These are phyloP conservation scores for Spongilla lacustris DNA, from an alignment of 37 sponge, comb jelly and placozoan species.

Conservation along the genomic window DNA sequence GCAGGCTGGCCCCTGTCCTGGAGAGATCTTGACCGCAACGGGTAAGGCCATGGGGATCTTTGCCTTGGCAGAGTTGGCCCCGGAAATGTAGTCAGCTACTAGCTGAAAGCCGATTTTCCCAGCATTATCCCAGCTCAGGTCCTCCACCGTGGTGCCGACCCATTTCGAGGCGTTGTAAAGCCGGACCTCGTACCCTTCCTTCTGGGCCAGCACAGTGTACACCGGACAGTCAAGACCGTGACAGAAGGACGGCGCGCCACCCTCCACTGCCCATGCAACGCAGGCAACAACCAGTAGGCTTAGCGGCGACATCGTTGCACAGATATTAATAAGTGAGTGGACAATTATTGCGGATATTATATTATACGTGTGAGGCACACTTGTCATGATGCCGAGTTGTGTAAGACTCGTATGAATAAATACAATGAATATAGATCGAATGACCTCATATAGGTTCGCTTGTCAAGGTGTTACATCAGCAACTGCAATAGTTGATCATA, in stretches of 20 bases:
- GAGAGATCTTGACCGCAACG: slow-evolving; percentile 24
- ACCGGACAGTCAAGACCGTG: background rate
- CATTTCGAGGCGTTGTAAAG: slow-evolving; percentile 30
- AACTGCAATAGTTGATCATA: no score
- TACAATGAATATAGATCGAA: no score
- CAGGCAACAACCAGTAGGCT: background rate
- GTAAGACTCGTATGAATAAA: background rate
- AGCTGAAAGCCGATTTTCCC: slow-evolving; percentile 1
- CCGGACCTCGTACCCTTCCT: slow-evolving; percentile 14
- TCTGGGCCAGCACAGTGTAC: background rate
- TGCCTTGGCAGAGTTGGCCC: slow-evolving; percentile 14
- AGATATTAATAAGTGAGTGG: no score
- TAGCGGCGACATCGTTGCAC: background rate
- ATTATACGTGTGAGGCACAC: background rate
- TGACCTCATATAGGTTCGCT: no score
- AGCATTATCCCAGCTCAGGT: slow-evolving; percentile 5
- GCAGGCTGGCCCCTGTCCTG: slow-evolving; percentile 13
- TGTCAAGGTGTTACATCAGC: no score
- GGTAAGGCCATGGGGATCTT: slow-evolving; percentile 29
- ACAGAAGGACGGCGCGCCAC: background rate
- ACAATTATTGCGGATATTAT: no score
- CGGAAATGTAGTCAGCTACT: slow-evolving; percentile 13
- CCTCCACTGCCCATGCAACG: background rate
- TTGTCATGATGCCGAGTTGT: background rate
- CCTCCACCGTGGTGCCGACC: slow-evolving; percentile 20